Evolutionary conservation across 1,140 invertebrate genomes (phyloP).

Genomic region (Paraescarpia echinospica): DNA sequence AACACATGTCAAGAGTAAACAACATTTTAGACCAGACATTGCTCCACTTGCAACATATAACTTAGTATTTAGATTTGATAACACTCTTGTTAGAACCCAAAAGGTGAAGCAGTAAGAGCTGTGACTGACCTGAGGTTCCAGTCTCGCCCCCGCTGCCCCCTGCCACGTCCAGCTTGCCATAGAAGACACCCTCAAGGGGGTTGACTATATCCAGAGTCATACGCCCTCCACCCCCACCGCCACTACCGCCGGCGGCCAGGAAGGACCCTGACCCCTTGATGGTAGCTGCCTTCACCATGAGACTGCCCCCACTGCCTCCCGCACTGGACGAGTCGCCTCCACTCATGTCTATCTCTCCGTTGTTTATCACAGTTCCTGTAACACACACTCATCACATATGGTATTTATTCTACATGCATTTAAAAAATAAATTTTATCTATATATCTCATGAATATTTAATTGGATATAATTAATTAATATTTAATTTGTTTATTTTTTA

Average conservation of each 20-base stretch:
- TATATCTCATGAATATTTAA: too few relatives aligned
- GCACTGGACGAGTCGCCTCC: conserved; percentile 28
- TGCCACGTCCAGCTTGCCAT: conserved; percentile 36
- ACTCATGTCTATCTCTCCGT: conserved; percentile 44
- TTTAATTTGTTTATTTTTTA: too few relatives aligned
- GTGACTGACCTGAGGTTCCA: conserved; percentile 34
- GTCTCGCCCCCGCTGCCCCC: conserved; percentile 27
- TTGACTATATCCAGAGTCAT: neutral
- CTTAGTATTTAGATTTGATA: too few relatives aligned
- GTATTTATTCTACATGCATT: too few relatives aligned
- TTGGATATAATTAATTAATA: too few relatives aligned
- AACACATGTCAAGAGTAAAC: too few relatives aligned
- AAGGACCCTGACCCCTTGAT: conserved; percentile 13
- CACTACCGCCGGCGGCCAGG: conserved; percentile 36
- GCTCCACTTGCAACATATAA: too few relatives aligned
- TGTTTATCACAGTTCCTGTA: conserved; percentile 24
- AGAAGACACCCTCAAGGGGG: neutral
- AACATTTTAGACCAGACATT: too few relatives aligned
- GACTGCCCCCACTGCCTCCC: conserved; percentile 22
- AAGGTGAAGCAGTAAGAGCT: neutral
- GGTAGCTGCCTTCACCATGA: conserved; percentile 1
- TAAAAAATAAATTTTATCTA: too few relatives aligned
- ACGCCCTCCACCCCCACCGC: conserved; percentile 32
- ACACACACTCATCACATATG: neutral
- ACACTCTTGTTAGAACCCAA: neutral